Evolutionary conservation across 2,113 vertebrate genomes (phyloP), one percentile per base, ranked within the genome.

Genomic region (Pagrus major): DNA sequence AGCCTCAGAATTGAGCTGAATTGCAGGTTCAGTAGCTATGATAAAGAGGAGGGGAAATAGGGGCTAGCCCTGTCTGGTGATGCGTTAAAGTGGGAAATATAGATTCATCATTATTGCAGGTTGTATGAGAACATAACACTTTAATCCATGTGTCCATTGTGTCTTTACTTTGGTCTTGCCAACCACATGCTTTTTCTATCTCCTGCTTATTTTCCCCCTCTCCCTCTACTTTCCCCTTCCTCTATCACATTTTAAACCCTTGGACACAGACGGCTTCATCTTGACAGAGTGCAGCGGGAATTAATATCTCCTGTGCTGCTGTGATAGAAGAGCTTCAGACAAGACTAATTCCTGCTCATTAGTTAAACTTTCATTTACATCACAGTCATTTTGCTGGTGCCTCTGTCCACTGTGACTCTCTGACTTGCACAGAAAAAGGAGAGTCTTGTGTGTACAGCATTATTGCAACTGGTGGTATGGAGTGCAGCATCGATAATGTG

Each of bases 261-360:
- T 14, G 33, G 47, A 51, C 31, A 51, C 33, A 51, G 65, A 37
- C 21, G 5, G 46, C 46, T 25, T 23, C 65, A 35, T 37, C 65
- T 25, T 15, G 21, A 67, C 46, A 23, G 29, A 51, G 20, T 51
- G 46, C 29, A 37, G 31, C 14, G 23, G 65, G 47, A 31, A 25
- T 68, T 52, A 68, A 31, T 15, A n/a, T 66, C 42, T 33, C 27
- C 63, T 18, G 46, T 11, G 8, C 31, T 21, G 15, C 33, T 51
- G 46, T 6, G 65, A 68, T 51, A 51, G 31, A 46, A 3, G 2
- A 51, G 65, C 14, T n/a, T 37, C 46, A 67, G 21, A 67, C 46
- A 18, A 68, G 66, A 39, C 66, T 11, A 39, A 68, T 52, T 68
- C 66, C n/a, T 27, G 66, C n/a, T 68, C 65, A 54, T 68, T 52